Percentiles rank a stretch among this genome's conserved stretches.
These are phyloP conservation scores for Lasioglossum leucozonium DNA, from an alignment of 2,888 invertebrate species.

Conservation along the genomic window DNA sequence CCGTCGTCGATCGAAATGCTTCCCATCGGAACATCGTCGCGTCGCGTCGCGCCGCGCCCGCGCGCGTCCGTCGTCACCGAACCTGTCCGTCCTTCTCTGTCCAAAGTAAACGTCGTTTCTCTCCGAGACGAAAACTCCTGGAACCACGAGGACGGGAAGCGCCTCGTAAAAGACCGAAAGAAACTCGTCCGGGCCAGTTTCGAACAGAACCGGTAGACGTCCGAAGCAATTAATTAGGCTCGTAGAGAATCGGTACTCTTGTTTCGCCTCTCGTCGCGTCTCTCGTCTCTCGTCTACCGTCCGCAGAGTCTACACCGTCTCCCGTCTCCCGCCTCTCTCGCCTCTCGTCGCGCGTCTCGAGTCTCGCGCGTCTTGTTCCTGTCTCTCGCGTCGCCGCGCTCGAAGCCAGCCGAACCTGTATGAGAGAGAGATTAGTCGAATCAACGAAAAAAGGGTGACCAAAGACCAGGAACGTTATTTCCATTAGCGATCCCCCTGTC, in stretches of 20 bases:
- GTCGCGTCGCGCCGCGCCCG: neutral
- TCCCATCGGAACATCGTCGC: neutral
- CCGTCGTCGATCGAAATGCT: constrained; percentile 31
- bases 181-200: constrained; percentile 38
- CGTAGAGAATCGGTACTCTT: constrained; percentile 50
- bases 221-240: constrained; percentile 54
- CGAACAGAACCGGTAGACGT: constrained; percentile 39
- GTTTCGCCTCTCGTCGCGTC: constrained; percentile 32
- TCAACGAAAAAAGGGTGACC: constrained; percentile 9
- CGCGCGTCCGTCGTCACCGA: neutral
- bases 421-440: constrained; percentile 45
- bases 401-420: constrained; percentile 14
- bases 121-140: constrained; percentile 16
- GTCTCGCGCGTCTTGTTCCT: neutral
- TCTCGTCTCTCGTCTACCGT: neutral
- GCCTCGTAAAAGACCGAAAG: constrained; percentile 25
- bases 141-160: constrained; percentile 14
- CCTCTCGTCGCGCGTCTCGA: neutral
- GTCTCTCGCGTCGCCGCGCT: constrained; percentile 16
- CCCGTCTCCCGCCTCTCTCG: neutral
- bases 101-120: too few species aligned
- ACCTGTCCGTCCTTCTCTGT: neutral
- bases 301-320: neutral
- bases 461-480: constrained; percentile 60
- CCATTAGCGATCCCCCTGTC: constrained; percentile 74